phyloP scores from a whole-genome alignment of 2,113 vertebrate genomes.

The Austrofundulus limnaeus region DNA sequence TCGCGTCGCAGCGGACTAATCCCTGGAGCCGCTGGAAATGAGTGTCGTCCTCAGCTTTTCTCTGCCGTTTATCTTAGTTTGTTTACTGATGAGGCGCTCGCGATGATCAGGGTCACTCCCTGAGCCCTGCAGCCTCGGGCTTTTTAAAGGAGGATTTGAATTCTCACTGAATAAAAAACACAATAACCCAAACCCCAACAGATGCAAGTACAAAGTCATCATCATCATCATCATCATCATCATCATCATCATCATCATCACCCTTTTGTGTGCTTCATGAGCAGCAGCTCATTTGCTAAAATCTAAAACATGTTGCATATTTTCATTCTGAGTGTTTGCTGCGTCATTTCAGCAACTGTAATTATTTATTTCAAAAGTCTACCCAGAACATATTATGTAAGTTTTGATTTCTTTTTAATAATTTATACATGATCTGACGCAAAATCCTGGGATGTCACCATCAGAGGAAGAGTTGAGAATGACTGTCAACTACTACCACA shows the following conservation, averaged over 20 bases:
- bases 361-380: no score
- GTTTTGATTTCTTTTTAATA: no score
- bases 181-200: not conserved
- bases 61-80: slow-evolving; percentile 62
- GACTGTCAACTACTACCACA: no score
- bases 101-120: slow-evolving; percentile 26
- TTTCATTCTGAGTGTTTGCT: no score
- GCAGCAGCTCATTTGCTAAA: not conserved
- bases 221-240: not conserved
- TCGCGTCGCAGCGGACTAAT: slow-evolving; percentile 66
- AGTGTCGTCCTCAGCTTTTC: slow-evolving; percentile 60
- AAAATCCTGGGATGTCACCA: no score
- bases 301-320: no score
- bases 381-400: no score
- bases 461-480: no score
- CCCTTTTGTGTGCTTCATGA: not conserved
- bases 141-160: not conserved
- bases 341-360: no score
- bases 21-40: slow-evolving; percentile 71
- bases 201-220: not conserved
- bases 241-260: not conserved
- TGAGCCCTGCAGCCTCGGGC: not conserved
- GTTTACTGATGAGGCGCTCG: slow-evolving; percentile 67
- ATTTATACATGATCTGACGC: no score
- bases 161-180: not conserved